These are phyloP conservation scores for Psittacus erithacus DNA, from an alignment of 2,113 vertebrate species.

Conservation along the genomic window DNA sequence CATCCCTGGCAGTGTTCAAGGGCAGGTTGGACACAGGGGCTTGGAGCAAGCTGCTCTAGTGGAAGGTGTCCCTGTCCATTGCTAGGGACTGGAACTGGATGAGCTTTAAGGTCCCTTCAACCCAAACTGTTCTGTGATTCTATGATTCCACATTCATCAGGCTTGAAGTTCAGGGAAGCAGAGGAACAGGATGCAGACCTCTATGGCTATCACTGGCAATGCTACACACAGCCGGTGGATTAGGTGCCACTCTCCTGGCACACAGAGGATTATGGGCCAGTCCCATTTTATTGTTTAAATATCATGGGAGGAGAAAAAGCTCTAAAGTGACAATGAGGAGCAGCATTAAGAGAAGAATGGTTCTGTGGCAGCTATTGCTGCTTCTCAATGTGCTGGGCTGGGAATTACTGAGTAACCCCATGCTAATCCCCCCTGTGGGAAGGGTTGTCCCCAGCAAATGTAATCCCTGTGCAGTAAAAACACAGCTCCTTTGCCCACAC, in stretches of 20 bases:
- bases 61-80: background rate
- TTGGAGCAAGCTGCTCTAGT: background rate
- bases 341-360: background rate
- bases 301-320: fast-evolving
- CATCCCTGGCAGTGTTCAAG: background rate
- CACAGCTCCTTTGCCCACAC: background rate
- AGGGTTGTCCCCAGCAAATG: background rate
- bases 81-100: background rate
- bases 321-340: background rate
- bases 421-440: background rate
- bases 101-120: background rate
- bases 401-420: background rate
- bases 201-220: background rate
- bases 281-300: background rate
- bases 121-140: background rate
- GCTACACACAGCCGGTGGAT: background rate
- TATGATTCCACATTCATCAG: background rate
- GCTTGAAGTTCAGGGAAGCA: background rate
- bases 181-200: background rate
- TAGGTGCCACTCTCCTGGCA: background rate
- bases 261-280: background rate
- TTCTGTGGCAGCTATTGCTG: background rate
- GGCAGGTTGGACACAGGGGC: background rate
- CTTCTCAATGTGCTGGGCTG: background rate
- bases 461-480: background rate